Base-by-base conservation (phyloP, 2,113 vertebrate species). In the Myotis brandtii region DNA sequence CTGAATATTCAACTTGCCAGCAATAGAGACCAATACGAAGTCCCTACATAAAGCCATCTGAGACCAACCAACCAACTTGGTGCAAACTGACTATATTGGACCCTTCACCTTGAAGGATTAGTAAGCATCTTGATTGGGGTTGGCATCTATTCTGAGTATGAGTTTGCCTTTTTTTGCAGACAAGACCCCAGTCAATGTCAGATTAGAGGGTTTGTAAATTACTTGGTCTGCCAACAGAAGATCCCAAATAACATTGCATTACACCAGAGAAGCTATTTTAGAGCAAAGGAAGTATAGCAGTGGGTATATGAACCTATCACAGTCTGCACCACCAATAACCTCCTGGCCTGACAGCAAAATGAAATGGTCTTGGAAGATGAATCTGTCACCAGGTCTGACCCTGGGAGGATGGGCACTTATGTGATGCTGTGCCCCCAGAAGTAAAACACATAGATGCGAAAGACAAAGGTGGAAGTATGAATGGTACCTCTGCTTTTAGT, bases 251-350 rank as follows among this genome's bases (percentile, higher is more conserved):
- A 46, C 9, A 50, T 6, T 40, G 2, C 5, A 1, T 40, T 86
- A n/a, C 23, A 52, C 25, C 43, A 72, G 40, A 56, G 6, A 23
- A 59, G n/a, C 2, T 11, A n/a, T 13, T 20, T n/a, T 7, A 4
- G 4, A 34, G 6, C 16, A 40, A 86, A 54, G 43, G 18, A 70
- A 72, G n/a, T 21, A 59, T 0, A 77, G 9, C 27, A 94, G 9
- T 62, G 18, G 25, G 7, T 3, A 43, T 6, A 6, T 7, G 48
- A 66, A 54, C 20, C 23, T n/a, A 72, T 30, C 10, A 69, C 2
- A 21, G 0, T 30, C 13, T 52, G 9, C 1, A 21, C 21, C 27
- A 21, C 12, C 20, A 1, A 1, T 16, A 72, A 56, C 3, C 14
- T 34, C 52, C 46, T 34, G 9, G 20, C 6, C 46, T 73, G 23